A percentile compares a stretch with the other conserved stretches of the same genome.
Conservation (phyloP, 1,140 invertebrate species). For the Drosophila subobscura region DNA sequence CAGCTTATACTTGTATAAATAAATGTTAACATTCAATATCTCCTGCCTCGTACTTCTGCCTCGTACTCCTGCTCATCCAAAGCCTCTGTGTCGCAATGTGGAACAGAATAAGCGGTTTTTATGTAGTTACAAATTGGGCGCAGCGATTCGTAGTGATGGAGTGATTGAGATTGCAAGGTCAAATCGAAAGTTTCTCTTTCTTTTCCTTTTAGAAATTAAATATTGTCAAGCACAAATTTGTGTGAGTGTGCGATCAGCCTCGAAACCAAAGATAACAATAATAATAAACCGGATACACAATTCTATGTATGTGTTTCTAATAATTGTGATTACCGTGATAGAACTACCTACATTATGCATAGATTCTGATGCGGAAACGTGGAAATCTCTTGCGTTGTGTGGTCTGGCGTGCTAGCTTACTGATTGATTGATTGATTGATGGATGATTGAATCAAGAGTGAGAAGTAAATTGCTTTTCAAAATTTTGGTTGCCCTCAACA, state of each 20-base stretch:
- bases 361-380: conserved; percentile 5
- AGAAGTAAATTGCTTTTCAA: conserved; percentile 65
- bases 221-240: conserved; percentile 73
- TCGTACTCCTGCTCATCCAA: conserved; percentile 14
- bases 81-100: conserved; percentile 51
- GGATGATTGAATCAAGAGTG: conserved; percentile 44
- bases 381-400: conserved; percentile 12
- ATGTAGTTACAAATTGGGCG: conserved; percentile 39
- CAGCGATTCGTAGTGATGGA: conserved; percentile 29
- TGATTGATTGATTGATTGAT: conserved; percentile 32
- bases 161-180: conserved; percentile 24
- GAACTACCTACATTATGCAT: conserved; percentile 30
- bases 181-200: background rate
- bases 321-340: conserved; percentile 1
- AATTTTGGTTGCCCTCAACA: conserved; percentile 48
- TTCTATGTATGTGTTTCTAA: background rate
- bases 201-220: conserved; percentile 59
- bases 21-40: conserved; percentile 76
- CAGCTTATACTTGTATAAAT: conserved; percentile 53
- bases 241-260: conserved; percentile 24
- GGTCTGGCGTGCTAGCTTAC: conserved; percentile 31
- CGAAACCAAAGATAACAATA: conserved; percentile 18
- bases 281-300: background rate
- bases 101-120: conserved; percentile 43
- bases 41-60: conserved; percentile 17